Percentiles rank a stretch among this genome's conserved stretches.
Evolutionary conservation across 2,113 vertebrate species (phyloP).

Genomic region (Chinchilla lanigera): DNA sequence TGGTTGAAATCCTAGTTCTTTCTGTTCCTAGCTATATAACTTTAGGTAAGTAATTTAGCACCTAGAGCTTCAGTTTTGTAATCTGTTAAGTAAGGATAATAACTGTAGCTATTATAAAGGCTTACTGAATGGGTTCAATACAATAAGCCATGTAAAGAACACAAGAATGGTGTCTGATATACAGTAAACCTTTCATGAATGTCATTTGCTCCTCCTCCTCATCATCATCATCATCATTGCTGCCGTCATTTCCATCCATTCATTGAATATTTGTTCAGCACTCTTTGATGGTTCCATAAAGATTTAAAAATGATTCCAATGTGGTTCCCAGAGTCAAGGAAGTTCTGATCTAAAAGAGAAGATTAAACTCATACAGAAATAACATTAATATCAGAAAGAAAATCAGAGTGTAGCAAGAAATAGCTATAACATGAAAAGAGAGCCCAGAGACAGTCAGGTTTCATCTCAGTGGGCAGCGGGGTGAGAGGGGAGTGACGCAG

Average conservation of each 20-base stretch:
- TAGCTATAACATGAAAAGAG: not conserved
- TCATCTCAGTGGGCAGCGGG: not conserved
- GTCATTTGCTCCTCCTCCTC: not conserved
- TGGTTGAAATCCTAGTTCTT: conserved; percentile 19
- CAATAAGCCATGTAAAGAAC: not conserved
- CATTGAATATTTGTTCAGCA: not conserved
- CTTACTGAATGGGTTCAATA: not conserved
- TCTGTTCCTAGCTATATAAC: not conserved
- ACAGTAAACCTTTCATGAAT: not conserved
- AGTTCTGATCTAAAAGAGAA: not conserved
- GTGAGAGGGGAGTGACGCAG: not conserved
- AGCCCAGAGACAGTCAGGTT: not conserved
- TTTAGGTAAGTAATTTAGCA: not conserved
- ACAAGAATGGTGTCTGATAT: not conserved
- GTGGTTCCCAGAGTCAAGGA: not conserved
- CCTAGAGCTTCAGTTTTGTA: not conserved
- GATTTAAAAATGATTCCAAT: not conserved
- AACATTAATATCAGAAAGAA: conserved; percentile 23
- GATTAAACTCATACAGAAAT: conserved; percentile 3
- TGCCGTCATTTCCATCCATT: not conserved
- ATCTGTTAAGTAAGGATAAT: not conserved
- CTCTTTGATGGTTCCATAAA: not conserved
- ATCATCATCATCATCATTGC: not conserved
- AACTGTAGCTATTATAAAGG: not conserved
- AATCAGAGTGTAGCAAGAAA: not conserved